These are phyloP conservation scores for Zoanthus sansibaricus DNA, from an alignment of 92 coral and sea anemone species.

Conservation along the genomic window DNA sequence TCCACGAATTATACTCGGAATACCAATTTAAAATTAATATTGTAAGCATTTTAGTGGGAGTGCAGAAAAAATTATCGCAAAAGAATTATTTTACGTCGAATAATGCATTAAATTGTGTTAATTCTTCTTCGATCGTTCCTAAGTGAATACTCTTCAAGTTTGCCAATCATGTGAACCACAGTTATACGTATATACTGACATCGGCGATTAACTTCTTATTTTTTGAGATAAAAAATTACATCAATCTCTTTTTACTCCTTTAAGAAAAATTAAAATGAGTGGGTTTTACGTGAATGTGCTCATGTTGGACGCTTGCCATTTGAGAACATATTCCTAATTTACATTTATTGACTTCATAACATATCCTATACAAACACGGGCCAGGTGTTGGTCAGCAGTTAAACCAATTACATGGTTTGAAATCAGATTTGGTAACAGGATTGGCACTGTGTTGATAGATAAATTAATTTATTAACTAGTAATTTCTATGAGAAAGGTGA, in stretches of 20 bases:
- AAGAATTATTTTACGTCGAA: neutral
- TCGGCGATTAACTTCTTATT: neutral
- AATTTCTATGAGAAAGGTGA: too few relatives aligned
- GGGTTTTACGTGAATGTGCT: neutral
- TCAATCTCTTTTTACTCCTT: neutral
- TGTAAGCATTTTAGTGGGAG: neutral
- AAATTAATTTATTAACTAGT: too few relatives aligned
- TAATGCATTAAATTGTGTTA: neutral
- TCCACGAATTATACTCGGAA: too few relatives aligned
- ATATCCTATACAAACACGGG: too few relatives aligned
- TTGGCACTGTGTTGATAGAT: too few relatives aligned
- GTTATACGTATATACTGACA: neutral
- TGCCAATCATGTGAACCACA: slow-evolving; percentile 1
- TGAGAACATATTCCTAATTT: neutral
- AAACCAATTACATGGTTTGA: too few relatives aligned
- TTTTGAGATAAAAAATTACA: neutral
- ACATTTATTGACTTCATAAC: too few relatives aligned
- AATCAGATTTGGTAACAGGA: too few relatives aligned
- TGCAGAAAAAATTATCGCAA: neutral
- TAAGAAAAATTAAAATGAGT: neutral
- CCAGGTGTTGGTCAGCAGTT: too few relatives aligned
- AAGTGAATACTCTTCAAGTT: neutral
- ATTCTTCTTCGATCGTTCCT: neutral
- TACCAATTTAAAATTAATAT: too few relatives aligned
- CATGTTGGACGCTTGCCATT: neutral